Evolutionary conservation across 30 jellyfish, hydroid and myxozoan species (phyloP), one percentile per base, ranked within the genome.

Genomic region (Pseudorhiza aurosa): DNA sequence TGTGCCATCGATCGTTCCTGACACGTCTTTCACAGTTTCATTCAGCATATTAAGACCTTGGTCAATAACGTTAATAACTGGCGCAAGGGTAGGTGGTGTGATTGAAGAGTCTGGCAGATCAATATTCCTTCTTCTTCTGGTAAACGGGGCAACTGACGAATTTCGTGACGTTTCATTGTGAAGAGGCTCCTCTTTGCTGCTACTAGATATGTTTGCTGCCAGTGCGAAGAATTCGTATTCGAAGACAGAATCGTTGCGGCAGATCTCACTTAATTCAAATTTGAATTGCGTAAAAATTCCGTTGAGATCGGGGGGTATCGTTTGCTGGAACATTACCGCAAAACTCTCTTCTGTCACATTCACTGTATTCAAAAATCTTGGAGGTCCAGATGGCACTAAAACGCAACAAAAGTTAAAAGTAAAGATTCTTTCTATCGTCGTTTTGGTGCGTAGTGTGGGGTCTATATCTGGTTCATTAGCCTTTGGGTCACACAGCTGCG

Each of bases 341-440:
- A 53, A 67, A n/a, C 77, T 12, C 58, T 47, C 19, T 9, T 36
- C 40, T 18, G 6, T 18, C 19, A 77, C 28, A 44, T 58, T 77
- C 33, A 14, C 46, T 29, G 42, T n/a, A 12, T n/a, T 18, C 51
- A 59, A 31, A 7, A 60, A n/a, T 26, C 89, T 64, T 28, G 89
- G 89, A 8, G 89, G 82, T 12, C 72, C 89, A 9, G 67, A 17
- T 9, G 89, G 89, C 68, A 33, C 89, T 77, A 22, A 1, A n/a
- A 74, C 17, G 28, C 14, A 50, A 33, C n/a, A n/a, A n/a, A n/a
- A n/a, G n/a, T n/a, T n/a, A n/a, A n/a, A n/a, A n/a, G n/a, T n/a
- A n/a, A n/a, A n/a, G n/a, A n/a, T n/a, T n/a, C n/a, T n/a, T n/a
- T n/a, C n/a, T n/a, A n/a, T n/a, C n/a, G n/a, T n/a, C n/a, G n/a